Base-by-base conservation (phyloP, 1,140 invertebrate genomes). In the Lysiphlebus fabarum region DNA sequence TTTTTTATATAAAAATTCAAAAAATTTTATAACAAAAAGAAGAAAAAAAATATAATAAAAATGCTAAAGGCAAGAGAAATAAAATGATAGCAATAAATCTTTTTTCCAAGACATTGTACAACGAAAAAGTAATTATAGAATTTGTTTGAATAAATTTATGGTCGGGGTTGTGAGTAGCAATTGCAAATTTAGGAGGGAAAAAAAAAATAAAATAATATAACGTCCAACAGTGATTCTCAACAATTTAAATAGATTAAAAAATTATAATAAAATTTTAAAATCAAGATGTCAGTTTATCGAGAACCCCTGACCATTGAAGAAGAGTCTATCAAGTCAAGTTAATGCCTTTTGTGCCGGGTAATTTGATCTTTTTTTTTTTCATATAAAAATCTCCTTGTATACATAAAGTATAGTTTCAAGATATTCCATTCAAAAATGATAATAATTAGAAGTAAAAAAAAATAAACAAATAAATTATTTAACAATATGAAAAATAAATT, bases 91-190 rank as follows among this genome's bases (percentile, higher is more conserved):
- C 51, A 47, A 67, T 71, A 74, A 72, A 71, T 72, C 65, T 67
- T 54, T n/a, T 37, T 63, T 56, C 51, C 26, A 44, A 44, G 47
- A 41, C 43, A 36, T 33, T 34, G 49, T 38, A 51, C 49, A 38
- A 38, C 53, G 67, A 67, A 71, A 73, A 76, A 74, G 73, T 77
- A 77, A 75, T 75, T 75, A 75, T 73, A 73, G 71, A 74, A 77
- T 75, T 75, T 75, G 70, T 74, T 75, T 67, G 73, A 77, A 75
- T 73, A 75, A 74, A 75, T 75, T 75, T 74, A 72, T 70, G 70
- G 62, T 44, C 42, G 48, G 61, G 54, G 17, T 26, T 26, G 17
- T 62, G 42, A 40, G 44, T 58, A 47, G 67, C 63, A 68, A 73
- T 74, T 65, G 67, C 58, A 58, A 72, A 70, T 69, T 70, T 65